Percentiles rank a stretch among this genome's conserved stretches.
phyloP scores from a whole-genome alignment of 2,797 vertebrate genomes.

The Calcarius lapponicus region DNA sequence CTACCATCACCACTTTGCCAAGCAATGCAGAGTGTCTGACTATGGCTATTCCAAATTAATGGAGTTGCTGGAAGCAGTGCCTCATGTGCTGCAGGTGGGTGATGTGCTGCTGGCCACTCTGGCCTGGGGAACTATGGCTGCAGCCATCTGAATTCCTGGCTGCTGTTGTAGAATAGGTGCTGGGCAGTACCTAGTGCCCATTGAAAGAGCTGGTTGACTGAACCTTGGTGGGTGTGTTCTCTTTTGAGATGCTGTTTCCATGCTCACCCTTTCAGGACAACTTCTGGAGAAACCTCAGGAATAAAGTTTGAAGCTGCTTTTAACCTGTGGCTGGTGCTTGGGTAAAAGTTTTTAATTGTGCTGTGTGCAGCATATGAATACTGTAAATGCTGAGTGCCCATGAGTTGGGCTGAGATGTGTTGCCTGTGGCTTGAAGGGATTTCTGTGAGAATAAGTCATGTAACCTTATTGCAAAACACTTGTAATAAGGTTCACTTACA shows the following conservation, averaged over 20 bases:
- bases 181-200: fast-evolving
- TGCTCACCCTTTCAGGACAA: not conserved
- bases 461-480: not conserved
- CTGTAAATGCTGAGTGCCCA: fast-evolving
- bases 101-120: not conserved
- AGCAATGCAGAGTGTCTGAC: conserved; percentile 96
- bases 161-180: not conserved
- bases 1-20: conserved; percentile 98
- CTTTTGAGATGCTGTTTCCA: not conserved
- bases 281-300: not conserved
- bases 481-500: no score
- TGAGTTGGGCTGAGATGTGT: not conserved
- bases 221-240: not conserved
- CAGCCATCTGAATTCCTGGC: not conserved
- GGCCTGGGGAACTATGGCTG: not conserved
- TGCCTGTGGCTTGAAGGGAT: not conserved
- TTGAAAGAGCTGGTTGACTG: not conserved
- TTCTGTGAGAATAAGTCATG: not conserved
- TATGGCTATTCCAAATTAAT: conserved; percentile 95
- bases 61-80: conserved; percentile 95
- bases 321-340: not conserved
- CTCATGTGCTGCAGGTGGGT: conserved; percentile 93
- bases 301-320: not conserved
- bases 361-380: not conserved
- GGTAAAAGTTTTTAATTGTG: not conserved